These are phyloP conservation scores for Carcina quercana DNA, from an alignment of 2,888 invertebrate genomes.

Conservation along the genomic window DNA sequence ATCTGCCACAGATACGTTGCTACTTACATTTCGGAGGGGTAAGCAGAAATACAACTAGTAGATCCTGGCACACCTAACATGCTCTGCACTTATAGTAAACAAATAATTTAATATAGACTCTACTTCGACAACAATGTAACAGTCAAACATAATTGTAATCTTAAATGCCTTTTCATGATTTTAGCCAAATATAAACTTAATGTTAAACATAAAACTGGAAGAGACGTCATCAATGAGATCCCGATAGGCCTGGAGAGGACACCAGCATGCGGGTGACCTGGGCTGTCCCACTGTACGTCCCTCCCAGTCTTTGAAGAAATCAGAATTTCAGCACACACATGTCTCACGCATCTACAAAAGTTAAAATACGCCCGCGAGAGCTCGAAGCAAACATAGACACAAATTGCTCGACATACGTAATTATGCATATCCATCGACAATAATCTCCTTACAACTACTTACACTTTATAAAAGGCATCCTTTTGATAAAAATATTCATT, in stretches of 20 bases:
- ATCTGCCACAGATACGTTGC: too few relatives aligned
- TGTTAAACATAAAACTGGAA: conserved; percentile 19
- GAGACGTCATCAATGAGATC: too few relatives aligned
- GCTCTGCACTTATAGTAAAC: conserved; percentile 43
- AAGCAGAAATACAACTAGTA: conserved; percentile 13
- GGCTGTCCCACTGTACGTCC: too few relatives aligned
- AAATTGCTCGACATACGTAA: conserved; percentile 54
- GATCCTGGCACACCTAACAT: conserved; percentile 5
- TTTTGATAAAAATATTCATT: conserved; percentile 54
- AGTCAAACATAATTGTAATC: conserved; percentile 52
- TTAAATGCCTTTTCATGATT: conserved; percentile 60
- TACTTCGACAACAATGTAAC: conserved; percentile 65
- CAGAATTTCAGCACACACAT: conserved; percentile 33
- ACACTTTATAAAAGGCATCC: conserved; percentile 68
- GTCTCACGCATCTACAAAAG: conserved; percentile 34
- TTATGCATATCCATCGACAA: conserved; percentile 45
- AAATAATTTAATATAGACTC: conserved; percentile 69
- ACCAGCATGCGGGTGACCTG: too few relatives aligned
- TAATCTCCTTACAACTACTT: conserved; percentile 60
- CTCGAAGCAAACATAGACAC: conserved; percentile 46
- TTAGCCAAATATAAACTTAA: conserved; percentile 50
- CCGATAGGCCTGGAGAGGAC: too few relatives aligned
- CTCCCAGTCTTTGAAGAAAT: too few relatives aligned
- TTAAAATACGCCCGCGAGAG: conserved; percentile 39
- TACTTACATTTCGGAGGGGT: background rate